These are phyloP conservation scores for Coptodon rendalli DNA, from an alignment of 2,113 vertebrate genomes.

Conservation along the genomic window DNA sequence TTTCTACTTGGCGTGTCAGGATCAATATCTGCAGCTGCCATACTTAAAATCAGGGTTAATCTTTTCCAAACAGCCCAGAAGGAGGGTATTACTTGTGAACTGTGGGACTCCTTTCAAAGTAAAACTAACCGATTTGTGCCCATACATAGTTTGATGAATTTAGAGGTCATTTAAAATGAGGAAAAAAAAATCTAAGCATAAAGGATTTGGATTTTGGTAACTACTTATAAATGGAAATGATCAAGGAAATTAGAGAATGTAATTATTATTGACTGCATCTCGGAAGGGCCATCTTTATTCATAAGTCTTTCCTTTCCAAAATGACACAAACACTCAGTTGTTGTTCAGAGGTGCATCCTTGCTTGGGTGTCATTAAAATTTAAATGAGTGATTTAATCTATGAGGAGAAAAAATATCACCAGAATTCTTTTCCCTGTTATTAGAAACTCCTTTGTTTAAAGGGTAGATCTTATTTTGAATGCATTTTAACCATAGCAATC, in stretches of 20 bases:
- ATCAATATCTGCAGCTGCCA: constrained; percentile 37
- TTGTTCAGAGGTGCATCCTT: not conserved
- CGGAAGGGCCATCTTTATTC: not conserved
- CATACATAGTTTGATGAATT: not conserved
- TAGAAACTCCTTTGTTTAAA: not conserved
- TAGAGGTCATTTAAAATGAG: not conserved
- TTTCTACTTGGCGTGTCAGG: constrained; percentile 40
- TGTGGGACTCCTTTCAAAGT: not conserved
- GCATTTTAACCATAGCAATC: not conserved
- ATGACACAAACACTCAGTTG: not conserved
- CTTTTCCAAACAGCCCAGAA: constrained; percentile 10
- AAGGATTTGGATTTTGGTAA: not conserved
- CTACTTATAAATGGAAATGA: not conserved
- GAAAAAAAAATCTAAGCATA: not conserved
- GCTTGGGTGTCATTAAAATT: constrained; percentile 6
- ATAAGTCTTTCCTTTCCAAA: not conserved
- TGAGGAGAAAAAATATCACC: not conserved
- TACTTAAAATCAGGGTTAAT: constrained; percentile 34
- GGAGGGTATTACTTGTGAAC: constrained; percentile 21
- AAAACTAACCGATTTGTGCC: not conserved
- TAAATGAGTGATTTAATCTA: constrained; percentile 33
- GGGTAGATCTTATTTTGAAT: not conserved
- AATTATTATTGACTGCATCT: not conserved
- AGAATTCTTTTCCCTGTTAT: constrained; percentile 4
- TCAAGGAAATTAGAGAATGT: not conserved